These are phyloP conservation scores for Pachypeltis micranthus DNA, from an alignment of 1,140 invertebrate genomes.

Conservation along the genomic window DNA sequence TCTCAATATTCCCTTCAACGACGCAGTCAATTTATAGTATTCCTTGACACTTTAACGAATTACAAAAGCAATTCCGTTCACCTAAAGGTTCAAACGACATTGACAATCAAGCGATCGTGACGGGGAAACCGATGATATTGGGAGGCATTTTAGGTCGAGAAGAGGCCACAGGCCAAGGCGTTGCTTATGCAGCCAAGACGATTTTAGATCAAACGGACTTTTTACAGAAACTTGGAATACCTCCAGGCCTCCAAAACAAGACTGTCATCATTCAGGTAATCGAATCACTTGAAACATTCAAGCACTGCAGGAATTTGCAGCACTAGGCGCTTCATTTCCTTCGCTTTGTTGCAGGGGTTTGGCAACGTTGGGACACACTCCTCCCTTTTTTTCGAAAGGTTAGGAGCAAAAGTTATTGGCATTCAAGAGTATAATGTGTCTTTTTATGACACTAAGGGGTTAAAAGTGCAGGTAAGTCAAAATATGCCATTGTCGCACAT, in stretches of 20 bases:
- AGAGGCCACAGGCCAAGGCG: conserved; percentile 78
- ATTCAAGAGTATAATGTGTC: conserved; percentile 60
- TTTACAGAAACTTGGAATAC: conserved; percentile 59
- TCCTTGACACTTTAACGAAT: no score
- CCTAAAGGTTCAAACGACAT: no score
- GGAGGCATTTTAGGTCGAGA: conserved; percentile 69
- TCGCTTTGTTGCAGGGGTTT: conserved; percentile 46
- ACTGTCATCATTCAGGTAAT: conserved; percentile 70
- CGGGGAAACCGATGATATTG: conserved; percentile 69
- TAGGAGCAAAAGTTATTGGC: conserved; percentile 70
- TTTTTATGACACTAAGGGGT: conserved; percentile 61
- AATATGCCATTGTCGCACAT: no score
- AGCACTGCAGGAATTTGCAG: background rate
- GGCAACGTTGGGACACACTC: conserved; percentile 80
- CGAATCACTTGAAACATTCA: background rate
- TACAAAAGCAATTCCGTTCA: no score
- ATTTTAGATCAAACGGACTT: conserved; percentile 67
- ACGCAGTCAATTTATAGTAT: no score
- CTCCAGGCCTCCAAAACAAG: conserved; percentile 64
- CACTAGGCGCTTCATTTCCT: background rate
- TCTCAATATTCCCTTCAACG: no score
- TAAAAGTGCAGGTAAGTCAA: conserved; percentile 19
- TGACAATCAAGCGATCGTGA: conserved; percentile 72
- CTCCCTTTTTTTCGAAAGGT: conserved; percentile 57
- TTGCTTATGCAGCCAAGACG: conserved; percentile 67